Base-by-base conservation (phyloP, 2,888 invertebrate species). In the Lochmaea capreae region DNA sequence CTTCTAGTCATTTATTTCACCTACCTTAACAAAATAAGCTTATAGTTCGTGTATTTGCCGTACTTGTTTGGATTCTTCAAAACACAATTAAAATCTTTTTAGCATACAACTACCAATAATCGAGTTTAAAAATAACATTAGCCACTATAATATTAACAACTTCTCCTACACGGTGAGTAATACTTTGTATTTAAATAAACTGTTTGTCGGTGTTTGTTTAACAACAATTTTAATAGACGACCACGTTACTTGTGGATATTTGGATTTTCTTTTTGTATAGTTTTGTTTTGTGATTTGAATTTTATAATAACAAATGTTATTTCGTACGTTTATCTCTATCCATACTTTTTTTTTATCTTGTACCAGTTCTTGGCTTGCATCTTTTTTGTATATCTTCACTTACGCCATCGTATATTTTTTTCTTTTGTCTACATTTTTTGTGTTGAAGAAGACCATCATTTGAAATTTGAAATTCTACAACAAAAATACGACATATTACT, bases 1-100 rank as follows among this genome's bases (percentile, higher is more conserved):
- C 79, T 81, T 81, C 82, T 78, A 76, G 75, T 79, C 77, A 71
- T 77, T 75, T 74, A 69, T 75, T 77, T 78, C 62, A 11, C 62
- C 62, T 63, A 63, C n/a, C 62, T 63, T 42, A 12, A 9, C 16
- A 63, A 39, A 39, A 63, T 63, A 43, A 59, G 59, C 59, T 59
- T 68, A 68, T 46, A 58, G 33, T 39, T 67, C 39, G 18, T 68
- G 62, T 68, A 62, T 61, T 61, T 68, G 49, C 49, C 49, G 46
- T 61, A 59, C 59, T 68, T 54, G 66, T 66, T 66, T 39, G 54
- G 66, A 54, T 66, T 66, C 26, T 33, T 66, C 39, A 63, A 63
- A 63, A 63, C 43, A 63, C 16, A 63, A 63, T 63, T 42, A 67
- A 58, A 54, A n/a, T 52, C 14, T 66, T 66, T 39, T 54, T 11